Base-by-base conservation (phyloP, 2,113 vertebrate genomes). In the Ornithorhynchus anatinus region DNA sequence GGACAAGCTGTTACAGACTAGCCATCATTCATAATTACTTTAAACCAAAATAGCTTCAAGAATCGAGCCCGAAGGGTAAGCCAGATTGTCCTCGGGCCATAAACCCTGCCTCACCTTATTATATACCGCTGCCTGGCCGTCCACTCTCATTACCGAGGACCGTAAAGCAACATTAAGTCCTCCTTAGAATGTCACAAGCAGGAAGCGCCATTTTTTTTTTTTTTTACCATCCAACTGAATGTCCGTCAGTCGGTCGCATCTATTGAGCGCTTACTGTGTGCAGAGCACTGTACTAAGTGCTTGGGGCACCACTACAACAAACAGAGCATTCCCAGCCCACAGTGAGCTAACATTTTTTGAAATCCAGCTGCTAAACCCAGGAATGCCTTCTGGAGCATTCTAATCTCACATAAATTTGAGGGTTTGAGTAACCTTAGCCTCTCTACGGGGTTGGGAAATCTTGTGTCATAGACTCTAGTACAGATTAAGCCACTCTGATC, bases 61-160 rank as follows among this genome's bases (percentile, higher is more conserved):
- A 81, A 72, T 69, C 67, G 70, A 85, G 60, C 52, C 64, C 53
- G 75, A 72, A 79, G 63, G 56, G 37, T 67, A 70, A 84, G 75
- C 63, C 69, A 81, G 69, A 84, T 81, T 75, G 78, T 77, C 68
- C 75, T 72, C 67, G 59, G 59, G 57, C 69, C 57, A 77, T 80
- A 77, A 85, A 84, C 63, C 57, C 72, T 58, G 75, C 75, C 78
- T 65, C 69, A 80, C 80, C 66, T 81, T 81, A 75, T 81, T 81
- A 75, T 45, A 5, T 81, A 64, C 64, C 68, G 75, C 72, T 84
- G 65, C 37, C 25, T 67, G 33, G 48, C 70, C 72, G 80, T 84
- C 83, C 69, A 73, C 57, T 84, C 62, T 75, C 72, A 75, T 81
- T 73, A 80, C 50, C 12, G 20, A 65, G 80, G 72, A 40, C 63